phyloP scores from a whole-genome alignment of 2,797 vertebrate species.

The Chrosomus eos region DNA sequence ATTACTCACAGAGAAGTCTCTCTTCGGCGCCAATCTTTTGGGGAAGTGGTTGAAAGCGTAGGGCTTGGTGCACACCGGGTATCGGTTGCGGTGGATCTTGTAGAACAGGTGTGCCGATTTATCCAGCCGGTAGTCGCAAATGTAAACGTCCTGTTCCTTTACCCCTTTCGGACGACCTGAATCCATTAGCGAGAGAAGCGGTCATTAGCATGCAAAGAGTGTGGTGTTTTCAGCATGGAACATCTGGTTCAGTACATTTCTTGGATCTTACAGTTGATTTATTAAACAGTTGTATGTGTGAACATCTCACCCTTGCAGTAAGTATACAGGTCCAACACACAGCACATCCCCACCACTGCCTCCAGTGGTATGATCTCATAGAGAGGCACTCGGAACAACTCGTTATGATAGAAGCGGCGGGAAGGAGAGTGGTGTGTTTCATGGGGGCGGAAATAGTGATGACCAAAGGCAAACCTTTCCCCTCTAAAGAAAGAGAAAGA shows the following conservation, averaged over 20 bases:
- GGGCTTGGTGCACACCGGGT: conserved; percentile 95
- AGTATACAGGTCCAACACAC: conserved; percentile 94
- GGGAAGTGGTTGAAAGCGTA: conserved; percentile 98
- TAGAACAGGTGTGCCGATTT: conserved; percentile 98
- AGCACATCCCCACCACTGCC: conserved; percentile 95
- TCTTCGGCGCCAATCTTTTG: conserved; percentile 93
- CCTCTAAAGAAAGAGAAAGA: conserved; percentile 77
- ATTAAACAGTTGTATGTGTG: not conserved
- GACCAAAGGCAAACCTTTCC: conserved; percentile 96
- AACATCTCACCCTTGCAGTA: conserved; percentile 92
- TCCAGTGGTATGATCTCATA: conserved; percentile 98
- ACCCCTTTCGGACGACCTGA: conserved; percentile 94
- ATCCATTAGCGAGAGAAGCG: conserved; percentile 26
- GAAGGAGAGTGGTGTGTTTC: conserved; percentile 92
- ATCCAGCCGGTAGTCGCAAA: conserved; percentile 97
- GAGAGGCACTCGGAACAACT: conserved; percentile 94
- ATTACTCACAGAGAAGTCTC: conserved; percentile 89
- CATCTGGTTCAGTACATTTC: conserved; percentile 1
- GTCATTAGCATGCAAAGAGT: conserved; percentile 2
- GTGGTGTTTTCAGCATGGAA: not conserved
- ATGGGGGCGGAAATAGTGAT: conserved; percentile 98
- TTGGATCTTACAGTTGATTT: not conserved
- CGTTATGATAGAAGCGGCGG: conserved; percentile 92
- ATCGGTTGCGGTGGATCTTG: conserved; percentile 98
- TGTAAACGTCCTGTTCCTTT: conserved; percentile 96